phyloP scores from a whole-genome alignment of 1,140 invertebrate genomes.

The Latrodectus geometricus region DNA sequence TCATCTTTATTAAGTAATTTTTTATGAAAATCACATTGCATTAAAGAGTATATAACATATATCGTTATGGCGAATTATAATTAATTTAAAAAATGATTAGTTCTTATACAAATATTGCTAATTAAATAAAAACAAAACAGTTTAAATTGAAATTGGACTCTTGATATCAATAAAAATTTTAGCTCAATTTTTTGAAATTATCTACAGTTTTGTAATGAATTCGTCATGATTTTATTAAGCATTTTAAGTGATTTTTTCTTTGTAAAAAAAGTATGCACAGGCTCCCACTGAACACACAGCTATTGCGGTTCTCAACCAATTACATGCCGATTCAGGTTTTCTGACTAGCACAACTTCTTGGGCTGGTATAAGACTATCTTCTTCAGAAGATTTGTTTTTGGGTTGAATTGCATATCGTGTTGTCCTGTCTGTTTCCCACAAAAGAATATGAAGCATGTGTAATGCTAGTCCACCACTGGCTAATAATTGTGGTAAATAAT shows the following conservation, averaged over 20 bases:
- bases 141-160: too few species aligned
- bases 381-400: neutral
- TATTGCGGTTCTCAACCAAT: neutral
- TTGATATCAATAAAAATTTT: too few species aligned
- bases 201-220: neutral
- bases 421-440: neutral
- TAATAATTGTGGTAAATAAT: neutral
- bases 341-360: neutral
- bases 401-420: neutral
- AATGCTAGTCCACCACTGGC: neutral
- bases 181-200: too few species aligned
- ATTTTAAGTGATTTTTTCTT: neutral
- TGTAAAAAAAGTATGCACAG: slow-evolving; percentile 6
- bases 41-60: too few species aligned
- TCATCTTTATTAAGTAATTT: too few species aligned
- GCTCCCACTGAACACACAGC: slow-evolving; percentile 4
- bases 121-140: too few species aligned
- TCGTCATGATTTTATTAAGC: neutral
- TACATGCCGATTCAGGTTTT: neutral
- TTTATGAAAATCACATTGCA: too few species aligned
- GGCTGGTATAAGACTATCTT: neutral
- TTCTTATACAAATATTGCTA: too few species aligned
- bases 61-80: too few species aligned
- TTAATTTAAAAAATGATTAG: too few species aligned
- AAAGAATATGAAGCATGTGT: neutral